Base-by-base conservation (phyloP, 2,797 vertebrate species). In the Heliangelus exortis region DNA sequence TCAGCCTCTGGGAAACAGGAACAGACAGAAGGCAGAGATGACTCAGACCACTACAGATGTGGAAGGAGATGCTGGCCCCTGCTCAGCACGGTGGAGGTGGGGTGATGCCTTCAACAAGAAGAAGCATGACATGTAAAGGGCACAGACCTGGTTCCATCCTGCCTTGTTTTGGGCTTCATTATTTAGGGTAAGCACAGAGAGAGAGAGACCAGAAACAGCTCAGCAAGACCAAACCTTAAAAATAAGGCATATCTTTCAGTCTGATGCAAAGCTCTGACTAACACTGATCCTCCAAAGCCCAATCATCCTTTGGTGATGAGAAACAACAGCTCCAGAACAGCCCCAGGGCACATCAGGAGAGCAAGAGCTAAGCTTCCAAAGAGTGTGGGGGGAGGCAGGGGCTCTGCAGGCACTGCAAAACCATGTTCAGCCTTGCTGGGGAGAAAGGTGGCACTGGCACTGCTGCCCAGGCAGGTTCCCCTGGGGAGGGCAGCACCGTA, bases 21-120 rank as follows among this genome's bases (percentile, higher is more conserved):
- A 61, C 3, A 17, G 55, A 65, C 58, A 80, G 85, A 61, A 23
- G 20, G 71, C 62, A 73, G 94, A 59, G 69, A 92, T 88, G 90
- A 91, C 34, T 93, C 95, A 91, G 93, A 80, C 73, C 16, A 4
- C 84, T 14, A 23, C 84, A 73, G 90, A 89, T 18, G 51, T 54
- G 61, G 51, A 51, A n/a, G 31, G 65, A 96, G 82, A 77, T n/a
- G 20, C 63, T 36, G 67, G 91, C 53, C 63, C 13, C 68, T 48
- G 65, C 4, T 93, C 79, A 54, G 51, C 25, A 34, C 1, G 16
- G 59, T 43, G 82, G 85, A 89, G 85, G 87, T 83, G 87, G 69
- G 34, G 47, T 69, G 77, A 80, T 61, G 91, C 79, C 87, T 92
- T 16, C 2, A 13, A 62, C 33, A 76, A 93, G 75, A 92, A 23